Conservation (phyloP, 2,113 vertebrate species). For the Tamias sibiricus region DNA sequence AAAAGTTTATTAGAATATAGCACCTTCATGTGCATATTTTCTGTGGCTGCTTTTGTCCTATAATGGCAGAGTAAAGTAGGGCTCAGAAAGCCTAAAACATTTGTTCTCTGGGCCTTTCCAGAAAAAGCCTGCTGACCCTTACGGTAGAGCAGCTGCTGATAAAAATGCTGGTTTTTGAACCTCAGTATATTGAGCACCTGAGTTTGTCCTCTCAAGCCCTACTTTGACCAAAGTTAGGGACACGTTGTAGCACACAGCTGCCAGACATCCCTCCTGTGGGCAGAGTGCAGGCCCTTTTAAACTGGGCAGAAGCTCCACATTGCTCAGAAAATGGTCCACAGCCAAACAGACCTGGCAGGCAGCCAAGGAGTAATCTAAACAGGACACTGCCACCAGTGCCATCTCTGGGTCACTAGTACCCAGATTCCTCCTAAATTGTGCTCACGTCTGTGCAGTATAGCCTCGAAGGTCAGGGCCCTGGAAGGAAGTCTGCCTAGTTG, state of each 20-base stretch:
- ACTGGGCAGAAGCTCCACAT: neutral
- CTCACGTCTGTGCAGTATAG: neutral
- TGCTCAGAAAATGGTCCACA: neutral
- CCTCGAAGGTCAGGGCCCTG: neutral
- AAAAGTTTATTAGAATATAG: neutral
- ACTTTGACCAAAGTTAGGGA: neutral
- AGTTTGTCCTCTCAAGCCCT: neutral
- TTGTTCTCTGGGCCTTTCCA: neutral
- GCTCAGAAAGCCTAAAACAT: neutral
- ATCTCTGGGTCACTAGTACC: too few relatives aligned
- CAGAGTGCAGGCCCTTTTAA: neutral
- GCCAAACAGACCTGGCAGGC: neutral
- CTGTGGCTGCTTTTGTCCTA: neutral
- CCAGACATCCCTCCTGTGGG: neutral
- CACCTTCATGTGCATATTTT: neutral
- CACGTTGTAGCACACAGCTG: neutral
- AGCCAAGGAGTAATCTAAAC: neutral
- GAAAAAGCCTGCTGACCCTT: neutral
- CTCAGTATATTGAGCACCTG: neutral
- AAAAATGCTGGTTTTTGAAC: constrained; percentile 1
- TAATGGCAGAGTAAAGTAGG: neutral
- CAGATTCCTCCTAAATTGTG: neutral
- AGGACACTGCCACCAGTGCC: neutral
- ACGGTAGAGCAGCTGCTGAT: neutral
- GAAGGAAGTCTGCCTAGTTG: neutral